A percentile compares a stretch with the other conserved stretches of the same genome.
Evolutionary conservation across 2,113 vertebrate species (phyloP).

Genomic region (Poicephalus meyeri): DNA sequence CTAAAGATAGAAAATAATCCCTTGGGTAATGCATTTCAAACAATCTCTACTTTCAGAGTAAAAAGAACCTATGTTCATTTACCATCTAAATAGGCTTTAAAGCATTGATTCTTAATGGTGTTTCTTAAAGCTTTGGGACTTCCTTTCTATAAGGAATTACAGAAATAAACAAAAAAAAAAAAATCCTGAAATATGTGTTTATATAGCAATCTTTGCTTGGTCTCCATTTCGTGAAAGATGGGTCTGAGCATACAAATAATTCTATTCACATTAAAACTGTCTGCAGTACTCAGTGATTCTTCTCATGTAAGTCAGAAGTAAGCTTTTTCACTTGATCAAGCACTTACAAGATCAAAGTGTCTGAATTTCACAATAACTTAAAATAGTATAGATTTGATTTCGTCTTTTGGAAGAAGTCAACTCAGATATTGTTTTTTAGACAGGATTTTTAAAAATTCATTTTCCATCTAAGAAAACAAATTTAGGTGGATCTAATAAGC

Average conservation of each 20-base stretch:
- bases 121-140: neutral
- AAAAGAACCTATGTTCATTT: slow-evolving; percentile 46
- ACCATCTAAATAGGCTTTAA: slow-evolving; percentile 28
- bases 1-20: slow-evolving; percentile 68
- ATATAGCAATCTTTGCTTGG: neutral
- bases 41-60: slow-evolving; percentile 50
- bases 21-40: slow-evolving; percentile 62
- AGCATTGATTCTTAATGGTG: neutral
- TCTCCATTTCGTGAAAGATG: neutral
- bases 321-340: neutral
- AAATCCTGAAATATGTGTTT: neutral
- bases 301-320: neutral
- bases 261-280: neutral
- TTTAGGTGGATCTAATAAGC: slow-evolving; percentile 2
- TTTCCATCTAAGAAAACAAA: slow-evolving; percentile 44
- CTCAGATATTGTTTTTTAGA: slow-evolving; percentile 27
- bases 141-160: neutral
- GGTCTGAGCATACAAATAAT: neutral
- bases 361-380: neutral
- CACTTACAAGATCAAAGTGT: neutral
- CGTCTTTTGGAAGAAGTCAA: slow-evolving; percentile 1
- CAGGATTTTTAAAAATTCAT: slow-evolving; percentile 44
- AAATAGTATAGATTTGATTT: neutral
- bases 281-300: neutral
- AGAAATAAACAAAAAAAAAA: neutral